These are phyloP conservation scores for Ornithorhynchus anatinus DNA, from an alignment of 2,113 vertebrate genomes.

Conservation along the genomic window DNA sequence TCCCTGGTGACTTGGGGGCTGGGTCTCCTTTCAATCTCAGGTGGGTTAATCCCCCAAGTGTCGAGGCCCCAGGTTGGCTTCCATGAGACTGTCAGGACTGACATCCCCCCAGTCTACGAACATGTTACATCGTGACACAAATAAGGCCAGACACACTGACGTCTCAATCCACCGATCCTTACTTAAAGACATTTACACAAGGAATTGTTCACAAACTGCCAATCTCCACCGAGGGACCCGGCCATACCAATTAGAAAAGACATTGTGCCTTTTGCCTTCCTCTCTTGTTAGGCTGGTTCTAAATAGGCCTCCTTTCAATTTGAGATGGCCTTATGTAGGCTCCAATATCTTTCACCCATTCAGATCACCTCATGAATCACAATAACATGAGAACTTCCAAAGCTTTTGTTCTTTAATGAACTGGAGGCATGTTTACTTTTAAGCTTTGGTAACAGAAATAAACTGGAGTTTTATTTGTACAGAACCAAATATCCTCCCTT, in stretches of 20 bases:
- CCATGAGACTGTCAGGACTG: neutral
- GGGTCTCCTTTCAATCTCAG: neutral
- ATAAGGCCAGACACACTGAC: neutral
- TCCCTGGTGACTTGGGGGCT: neutral
- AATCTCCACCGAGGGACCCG: too few relatives aligned
- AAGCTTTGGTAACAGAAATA: conserved; percentile 46
- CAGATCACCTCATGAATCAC: neutral
- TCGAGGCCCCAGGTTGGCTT: neutral
- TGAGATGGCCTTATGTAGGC: conserved; percentile 19
- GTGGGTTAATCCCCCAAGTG: neutral
- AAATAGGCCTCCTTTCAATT: conserved; percentile 22
- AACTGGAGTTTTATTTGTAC: conserved; percentile 65
- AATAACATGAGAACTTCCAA: conserved; percentile 13
- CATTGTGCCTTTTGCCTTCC: neutral
- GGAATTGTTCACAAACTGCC: too few relatives aligned
- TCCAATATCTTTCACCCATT: neutral
- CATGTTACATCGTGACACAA: neutral
- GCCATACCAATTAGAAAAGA: neutral
- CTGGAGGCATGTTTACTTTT: conserved; percentile 41
- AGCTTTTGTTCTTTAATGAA: conserved; percentile 1
- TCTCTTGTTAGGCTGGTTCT: neutral
- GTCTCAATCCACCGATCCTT: neutral
- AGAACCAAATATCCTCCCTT: conserved; percentile 51
- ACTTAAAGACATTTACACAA: neutral
- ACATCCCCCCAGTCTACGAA: neutral